Evolutionary conservation across 1,140 invertebrate genomes (phyloP).

Genomic region (Drosophila sp.): DNA sequence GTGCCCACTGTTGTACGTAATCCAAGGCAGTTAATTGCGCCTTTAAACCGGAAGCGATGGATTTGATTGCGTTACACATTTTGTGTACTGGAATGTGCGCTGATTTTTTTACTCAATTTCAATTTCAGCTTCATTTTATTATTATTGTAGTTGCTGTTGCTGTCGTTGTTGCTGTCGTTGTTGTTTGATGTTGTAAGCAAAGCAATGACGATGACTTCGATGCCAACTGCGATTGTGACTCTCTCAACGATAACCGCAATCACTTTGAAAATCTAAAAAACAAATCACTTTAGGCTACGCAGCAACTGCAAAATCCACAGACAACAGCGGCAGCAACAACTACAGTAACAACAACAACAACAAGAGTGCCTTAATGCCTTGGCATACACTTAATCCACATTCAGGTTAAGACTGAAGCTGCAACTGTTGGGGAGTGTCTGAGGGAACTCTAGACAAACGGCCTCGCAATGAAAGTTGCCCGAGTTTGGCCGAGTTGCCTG

Average conservation of each 20-base stretch:
- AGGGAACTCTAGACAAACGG: slow-evolving; percentile 10
- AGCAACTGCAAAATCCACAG: slow-evolving; percentile 45
- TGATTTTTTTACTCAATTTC: slow-evolving; percentile 57
- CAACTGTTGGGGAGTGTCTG: slow-evolving; percentile 2
- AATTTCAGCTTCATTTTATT: slow-evolving; percentile 48
- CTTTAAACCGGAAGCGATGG: slow-evolving; percentile 83
- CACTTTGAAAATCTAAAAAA: slow-evolving; percentile 77
- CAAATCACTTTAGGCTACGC: slow-evolving; percentile 78
- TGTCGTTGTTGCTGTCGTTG: slow-evolving; percentile 35
- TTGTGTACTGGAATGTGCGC: slow-evolving; percentile 76
- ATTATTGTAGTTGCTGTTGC: slow-evolving; percentile 41
- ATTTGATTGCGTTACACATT: slow-evolving; percentile 83
- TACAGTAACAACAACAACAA: slow-evolving; percentile 5
- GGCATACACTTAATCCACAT: slow-evolving; percentile 81
- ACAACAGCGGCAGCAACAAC: slow-evolving; percentile 9
- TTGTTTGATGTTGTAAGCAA: slow-evolving; percentile 40
- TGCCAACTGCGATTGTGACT: slow-evolving; percentile 50
- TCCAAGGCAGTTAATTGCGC: slow-evolving; percentile 80
- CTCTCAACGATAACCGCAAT: slow-evolving; percentile 59
- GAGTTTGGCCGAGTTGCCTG: slow-evolving; percentile 34
- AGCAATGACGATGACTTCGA: slow-evolving; percentile 53
- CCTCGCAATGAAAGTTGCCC: slow-evolving; percentile 72
- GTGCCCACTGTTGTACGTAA: slow-evolving; percentile 58
- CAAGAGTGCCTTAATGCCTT: slow-evolving; percentile 58
- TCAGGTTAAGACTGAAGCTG: slow-evolving; percentile 36